Conservation (phyloP, 2,797 vertebrate species). For the Menidia menidia region DNA sequence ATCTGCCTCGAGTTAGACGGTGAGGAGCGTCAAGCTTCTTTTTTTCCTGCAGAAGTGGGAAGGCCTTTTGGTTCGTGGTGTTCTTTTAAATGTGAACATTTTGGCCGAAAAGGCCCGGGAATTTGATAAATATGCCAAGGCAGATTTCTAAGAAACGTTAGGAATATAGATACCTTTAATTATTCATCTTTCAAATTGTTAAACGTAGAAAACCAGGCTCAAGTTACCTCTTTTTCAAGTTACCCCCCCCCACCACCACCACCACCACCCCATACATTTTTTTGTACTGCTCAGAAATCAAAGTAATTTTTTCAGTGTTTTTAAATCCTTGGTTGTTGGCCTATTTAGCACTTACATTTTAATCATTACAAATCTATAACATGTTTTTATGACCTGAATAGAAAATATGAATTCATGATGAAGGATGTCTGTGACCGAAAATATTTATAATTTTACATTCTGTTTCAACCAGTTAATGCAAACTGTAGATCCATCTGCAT, state of each 20-base stretch:
- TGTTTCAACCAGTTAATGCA: no score
- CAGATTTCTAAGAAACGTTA: not conserved
- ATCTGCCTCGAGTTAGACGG: slow-evolving; percentile 87
- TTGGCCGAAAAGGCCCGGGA: no score
- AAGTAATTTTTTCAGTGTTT: not conserved
- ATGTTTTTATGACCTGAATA: not conserved
- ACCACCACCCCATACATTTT: no score
- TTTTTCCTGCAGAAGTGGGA: not conserved
- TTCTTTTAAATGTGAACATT: no score
- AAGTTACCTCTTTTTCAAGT: no score
- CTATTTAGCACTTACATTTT: not conserved
- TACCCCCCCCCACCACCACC: no score
- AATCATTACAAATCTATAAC: not conserved
- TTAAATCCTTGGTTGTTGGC: not conserved
- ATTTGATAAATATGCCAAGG: not conserved
- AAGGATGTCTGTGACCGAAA: not conserved
- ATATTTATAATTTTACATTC: no score
- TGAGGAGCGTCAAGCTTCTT: slow-evolving; percentile 39
- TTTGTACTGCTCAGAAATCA: not conserved
- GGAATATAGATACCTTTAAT: not conserved
- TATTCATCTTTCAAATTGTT: no score
- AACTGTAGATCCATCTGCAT: not conserved
- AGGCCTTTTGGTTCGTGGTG: not conserved
- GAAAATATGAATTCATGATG: not conserved
- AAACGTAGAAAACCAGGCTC: no score